A percentile compares a stretch with the other conserved stretches of the same genome.
Conservation (phyloP, 2,888 invertebrate species). For the Trimorus sp. region DNA sequence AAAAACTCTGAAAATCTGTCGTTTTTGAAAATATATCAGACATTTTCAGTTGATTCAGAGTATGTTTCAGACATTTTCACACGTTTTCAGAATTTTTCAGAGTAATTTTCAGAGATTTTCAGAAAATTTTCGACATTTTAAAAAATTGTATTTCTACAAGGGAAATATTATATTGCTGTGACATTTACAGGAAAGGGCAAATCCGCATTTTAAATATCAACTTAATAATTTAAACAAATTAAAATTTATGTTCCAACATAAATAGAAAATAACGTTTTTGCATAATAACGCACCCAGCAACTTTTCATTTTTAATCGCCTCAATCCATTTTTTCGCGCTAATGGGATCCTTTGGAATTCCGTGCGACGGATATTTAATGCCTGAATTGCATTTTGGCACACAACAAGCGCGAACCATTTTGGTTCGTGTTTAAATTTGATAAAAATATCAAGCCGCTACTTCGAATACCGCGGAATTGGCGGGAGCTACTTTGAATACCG, state of each 20-base stretch:
- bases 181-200: constrained; percentile 1
- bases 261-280: neutral
- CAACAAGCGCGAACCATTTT: constrained; percentile 4
- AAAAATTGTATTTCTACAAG: constrained; percentile 1
- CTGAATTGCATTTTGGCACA: constrained; percentile 1
- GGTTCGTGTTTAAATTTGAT: neutral
- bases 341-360: constrained; percentile 1
- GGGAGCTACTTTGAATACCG: constrained; percentile 4
- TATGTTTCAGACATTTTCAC: neutral
- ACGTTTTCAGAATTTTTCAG: constrained; percentile 2
- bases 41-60: neutral
- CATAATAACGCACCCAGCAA: neutral
- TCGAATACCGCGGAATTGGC: neutral
- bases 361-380: neutral
- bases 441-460: constrained; percentile 4
- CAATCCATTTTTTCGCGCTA: constrained; percentile 3
- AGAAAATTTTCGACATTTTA: neutral
- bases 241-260: neutral
- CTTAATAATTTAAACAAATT: neutral
- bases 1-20: neutral
- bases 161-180: neutral
- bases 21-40: neutral
- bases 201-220: constrained; percentile 1
- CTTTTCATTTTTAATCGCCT: neutral
- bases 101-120: constrained; percentile 4